A percentile compares a stretch with the other conserved stretches of the same genome.
Conservation (phyloP, 1,140 invertebrate species). For the Triops longicaudatus region DNA sequence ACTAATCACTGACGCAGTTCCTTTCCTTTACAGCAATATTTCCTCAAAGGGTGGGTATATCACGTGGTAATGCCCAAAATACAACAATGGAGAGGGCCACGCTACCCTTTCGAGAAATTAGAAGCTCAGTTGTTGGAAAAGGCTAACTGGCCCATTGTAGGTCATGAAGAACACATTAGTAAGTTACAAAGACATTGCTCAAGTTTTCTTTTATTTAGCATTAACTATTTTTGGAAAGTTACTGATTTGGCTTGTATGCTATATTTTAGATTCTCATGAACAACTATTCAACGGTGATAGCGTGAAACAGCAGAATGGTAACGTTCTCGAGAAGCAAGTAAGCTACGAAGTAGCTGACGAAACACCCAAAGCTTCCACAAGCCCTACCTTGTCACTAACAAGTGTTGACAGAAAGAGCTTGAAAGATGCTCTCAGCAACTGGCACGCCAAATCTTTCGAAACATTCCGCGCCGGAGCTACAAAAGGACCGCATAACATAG, state of each 20-base stretch:
- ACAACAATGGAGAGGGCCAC: background rate
- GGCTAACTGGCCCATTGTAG: constrained; percentile 19
- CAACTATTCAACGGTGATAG: background rate
- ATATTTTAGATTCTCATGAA: background rate
- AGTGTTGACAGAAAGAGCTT: background rate
- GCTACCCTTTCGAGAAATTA: constrained; percentile 24
- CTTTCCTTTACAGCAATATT: constrained; percentile 21
- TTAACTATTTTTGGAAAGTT: no score
- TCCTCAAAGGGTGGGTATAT: constrained; percentile 23
- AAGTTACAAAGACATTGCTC: no score
- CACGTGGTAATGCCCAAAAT: constrained; percentile 21
- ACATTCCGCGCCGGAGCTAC: background rate
- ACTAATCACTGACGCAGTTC: background rate
- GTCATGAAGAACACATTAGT: constrained; percentile 2
- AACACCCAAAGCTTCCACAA: background rate
- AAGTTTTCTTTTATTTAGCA: no score
- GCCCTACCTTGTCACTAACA: background rate
- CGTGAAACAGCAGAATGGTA: background rate
- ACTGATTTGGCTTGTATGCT: no score
- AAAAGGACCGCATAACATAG: background rate
- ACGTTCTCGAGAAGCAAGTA: background rate
- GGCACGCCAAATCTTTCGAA: background rate
- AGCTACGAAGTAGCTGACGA: background rate
- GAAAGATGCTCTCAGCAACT: background rate
- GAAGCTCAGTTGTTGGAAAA: constrained; percentile 18